These are phyloP conservation scores for Oscheius sp. DNA, from an alignment of 2,888 invertebrate genomes.

Conservation along the genomic window DNA sequence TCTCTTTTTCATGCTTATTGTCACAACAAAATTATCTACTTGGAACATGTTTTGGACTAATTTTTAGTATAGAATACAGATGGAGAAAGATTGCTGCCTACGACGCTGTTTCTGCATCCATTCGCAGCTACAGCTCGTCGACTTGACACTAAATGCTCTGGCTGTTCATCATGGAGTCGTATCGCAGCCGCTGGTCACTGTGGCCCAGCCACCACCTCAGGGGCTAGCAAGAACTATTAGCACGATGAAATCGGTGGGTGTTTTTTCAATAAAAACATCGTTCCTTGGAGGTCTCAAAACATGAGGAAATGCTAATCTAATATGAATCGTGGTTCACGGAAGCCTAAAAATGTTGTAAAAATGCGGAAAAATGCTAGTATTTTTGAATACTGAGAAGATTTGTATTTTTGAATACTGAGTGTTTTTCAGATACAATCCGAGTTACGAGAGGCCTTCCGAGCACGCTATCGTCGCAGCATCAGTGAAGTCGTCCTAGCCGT, in stretches of 20 bases:
- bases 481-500: constrained; percentile 28
- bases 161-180: constrained; percentile 33
- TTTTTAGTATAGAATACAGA: not conserved
- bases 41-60: too few relatives aligned
- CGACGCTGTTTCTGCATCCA: constrained; percentile 34
- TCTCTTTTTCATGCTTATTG: not conserved
- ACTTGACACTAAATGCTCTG: constrained; percentile 33
- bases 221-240: constrained; percentile 24
- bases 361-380: too few relatives aligned
- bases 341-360: too few relatives aligned
- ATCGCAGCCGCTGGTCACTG: constrained; percentile 18
- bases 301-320: too few relatives aligned
- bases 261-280: not conserved
- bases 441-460: constrained; percentile 32
- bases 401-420: not conserved
- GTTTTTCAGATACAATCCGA: constrained; percentile 30
- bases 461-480: constrained; percentile 21
- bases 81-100: constrained; percentile 21
- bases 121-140: constrained; percentile 32
- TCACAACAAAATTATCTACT: not conserved
- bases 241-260: constrained; percentile 20
- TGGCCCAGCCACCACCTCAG: constrained; percentile 30
- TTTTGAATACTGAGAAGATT: too few relatives aligned
- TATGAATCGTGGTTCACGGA: too few relatives aligned
- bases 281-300: too few relatives aligned